Evolutionary conservation across 2,113 vertebrate genomes (phyloP).

Genomic region (human): DNA sequence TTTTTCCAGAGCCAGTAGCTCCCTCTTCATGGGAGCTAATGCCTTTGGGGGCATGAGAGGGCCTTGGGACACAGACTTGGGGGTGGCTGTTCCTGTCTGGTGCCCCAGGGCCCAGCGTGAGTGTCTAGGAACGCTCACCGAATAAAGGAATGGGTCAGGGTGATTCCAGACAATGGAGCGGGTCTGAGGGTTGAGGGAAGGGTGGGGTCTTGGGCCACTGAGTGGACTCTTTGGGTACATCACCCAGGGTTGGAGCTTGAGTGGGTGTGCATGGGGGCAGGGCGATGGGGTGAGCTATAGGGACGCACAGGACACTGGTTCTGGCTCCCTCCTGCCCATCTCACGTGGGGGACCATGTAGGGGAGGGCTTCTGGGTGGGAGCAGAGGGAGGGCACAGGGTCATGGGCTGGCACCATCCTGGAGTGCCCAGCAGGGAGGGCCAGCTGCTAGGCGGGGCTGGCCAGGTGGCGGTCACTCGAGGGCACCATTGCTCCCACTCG

Average conservation of each 20-base stretch:
- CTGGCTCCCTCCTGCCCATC: neutral
- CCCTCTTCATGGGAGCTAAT: accelerated
- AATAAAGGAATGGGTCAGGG: neutral
- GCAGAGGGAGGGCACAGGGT: neutral
- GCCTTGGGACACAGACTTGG: neutral
- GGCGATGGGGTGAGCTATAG: accelerated
- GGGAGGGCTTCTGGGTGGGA: neutral
- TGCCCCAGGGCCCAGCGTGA: too few relatives aligned
- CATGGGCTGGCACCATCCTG: accelerated
- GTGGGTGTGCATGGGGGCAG: accelerated
- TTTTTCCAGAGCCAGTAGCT: neutral
- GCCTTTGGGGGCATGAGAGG: neutral
- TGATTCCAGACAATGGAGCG: neutral
- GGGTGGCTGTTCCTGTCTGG: neutral
- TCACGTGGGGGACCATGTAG: neutral
- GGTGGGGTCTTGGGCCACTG: accelerated
- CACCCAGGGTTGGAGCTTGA: accelerated
- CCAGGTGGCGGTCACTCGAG: neutral
- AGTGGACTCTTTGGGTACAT: accelerated
- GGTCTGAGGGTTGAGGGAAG: neutral
- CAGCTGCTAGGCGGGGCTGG: neutral
- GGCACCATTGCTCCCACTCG: neutral
- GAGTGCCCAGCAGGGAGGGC: too few relatives aligned
- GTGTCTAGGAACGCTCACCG: neutral
- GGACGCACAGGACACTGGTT: accelerated